Base-by-base conservation (phyloP, 2,888 invertebrate genomes). In the Mesoligia furuncula region DNA sequence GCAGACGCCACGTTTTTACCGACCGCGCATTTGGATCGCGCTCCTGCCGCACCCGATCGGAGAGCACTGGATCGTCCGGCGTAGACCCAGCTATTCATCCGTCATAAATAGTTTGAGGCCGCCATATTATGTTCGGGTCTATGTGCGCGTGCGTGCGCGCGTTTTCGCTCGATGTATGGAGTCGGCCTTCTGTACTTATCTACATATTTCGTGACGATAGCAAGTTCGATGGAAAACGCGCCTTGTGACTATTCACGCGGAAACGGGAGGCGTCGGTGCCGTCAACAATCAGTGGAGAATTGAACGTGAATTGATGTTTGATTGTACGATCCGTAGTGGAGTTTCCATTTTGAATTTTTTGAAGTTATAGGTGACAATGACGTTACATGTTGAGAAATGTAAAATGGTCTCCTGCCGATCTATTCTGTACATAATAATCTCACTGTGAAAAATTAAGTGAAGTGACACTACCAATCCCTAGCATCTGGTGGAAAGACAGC, bases 221-320 rank as follows among this genome's bases (percentile, higher is more conserved):
- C n/a, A 61, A 65, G 64, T 75, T 66, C 57, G n/a, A 73, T 84
- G 66, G 57, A 79, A 77, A 79, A 59, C 39, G 54, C 75, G 73
- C 81, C 85, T 84, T 77, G 78, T 84, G 76, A 79, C 66, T 57
- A 73, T 78, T 84, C 84, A 76, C 66, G 65, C 42, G 87, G 78
- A 80, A 85, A 78, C 57, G 51, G 31, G 67, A 69, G 67, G 73
- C 66, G 59, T 61, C 68, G 75, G 65, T 85, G 80, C 79, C 77
- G 71, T 80, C 83, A 76, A 74, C 82, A 87, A 79, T 87, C 77
- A 78, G 80, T 45, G 17, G 72, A 76, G 73, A 85, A 79, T 81
- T 76, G 83, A 51, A 70, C 73, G 48, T 79, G 75, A 86, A 84
- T 85, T 79, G 73, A 73, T 61, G 79, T 84, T 85, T 79, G 85